Percentiles rank a stretch among this genome's conserved stretches.
Evolutionary conservation across 2,113 vertebrate genomes (phyloP).

Genomic region (Cebidichthys violaceus): DNA sequence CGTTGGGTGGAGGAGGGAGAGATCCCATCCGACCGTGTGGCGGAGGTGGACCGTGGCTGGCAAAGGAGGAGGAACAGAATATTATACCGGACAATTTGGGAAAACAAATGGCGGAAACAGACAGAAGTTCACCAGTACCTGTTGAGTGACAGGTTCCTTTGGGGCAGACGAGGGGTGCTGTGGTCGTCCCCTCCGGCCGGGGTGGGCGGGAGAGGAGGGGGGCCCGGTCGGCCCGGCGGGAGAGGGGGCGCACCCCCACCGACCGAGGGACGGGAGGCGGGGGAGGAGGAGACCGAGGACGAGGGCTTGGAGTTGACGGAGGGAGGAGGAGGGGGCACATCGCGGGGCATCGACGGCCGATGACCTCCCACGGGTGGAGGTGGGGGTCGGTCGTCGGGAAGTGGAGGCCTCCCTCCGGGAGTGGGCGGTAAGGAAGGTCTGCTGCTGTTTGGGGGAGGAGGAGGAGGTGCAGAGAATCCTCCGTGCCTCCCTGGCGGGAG

Average conservation of each 20-base stretch:
- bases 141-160: constrained; percentile 89
- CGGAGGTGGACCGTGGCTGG: constrained; percentile 72
- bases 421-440: constrained; percentile 70
- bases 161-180: constrained; percentile 88
- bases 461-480: constrained; percentile 52
- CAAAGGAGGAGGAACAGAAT: neutral
- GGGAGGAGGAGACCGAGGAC: constrained; percentile 74
- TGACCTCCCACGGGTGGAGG: constrained; percentile 81
- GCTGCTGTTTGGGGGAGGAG: constrained; percentile 66
- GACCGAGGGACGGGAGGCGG: constrained; percentile 65
- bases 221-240: constrained; percentile 86
- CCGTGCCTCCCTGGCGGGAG: constrained; percentile 82
- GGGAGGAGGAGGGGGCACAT: constrained; percentile 83
- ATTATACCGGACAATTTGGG: neutral
- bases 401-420: constrained; percentile 78
- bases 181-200: constrained; percentile 83
- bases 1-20: constrained; percentile 89
- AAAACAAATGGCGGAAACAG: neutral
- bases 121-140: constrained; percentile 43
- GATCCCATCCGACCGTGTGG: constrained; percentile 84
- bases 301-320: constrained; percentile 86
- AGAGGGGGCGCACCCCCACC: constrained; percentile 81
- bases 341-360: constrained; percentile 83
- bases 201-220: constrained; percentile 84
- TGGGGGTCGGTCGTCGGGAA: constrained; percentile 83